Conservation (phyloP, 2,888 invertebrate species). For the Apocheima hispidaria region DNA sequence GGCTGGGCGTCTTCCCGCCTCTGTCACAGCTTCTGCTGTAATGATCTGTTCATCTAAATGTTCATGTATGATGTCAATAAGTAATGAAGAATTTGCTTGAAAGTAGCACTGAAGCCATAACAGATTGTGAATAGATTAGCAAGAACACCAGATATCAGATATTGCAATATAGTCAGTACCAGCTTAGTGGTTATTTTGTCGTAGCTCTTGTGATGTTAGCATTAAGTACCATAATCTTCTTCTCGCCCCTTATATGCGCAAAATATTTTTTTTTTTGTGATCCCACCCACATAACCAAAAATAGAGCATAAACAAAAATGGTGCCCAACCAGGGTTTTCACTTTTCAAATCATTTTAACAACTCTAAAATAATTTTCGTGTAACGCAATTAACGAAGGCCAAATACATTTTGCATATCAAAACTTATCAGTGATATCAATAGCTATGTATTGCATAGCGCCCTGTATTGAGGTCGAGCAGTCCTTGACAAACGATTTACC, state of each 20-base stretch:
- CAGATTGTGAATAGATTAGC: background rate
- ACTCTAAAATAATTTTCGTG: too few species aligned
- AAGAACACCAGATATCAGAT: background rate
- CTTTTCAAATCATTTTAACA: too few species aligned
- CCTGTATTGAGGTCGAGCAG: constrained; percentile 43
- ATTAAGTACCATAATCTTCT: background rate
- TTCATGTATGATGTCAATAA: background rate
- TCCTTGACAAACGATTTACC: constrained; percentile 47
- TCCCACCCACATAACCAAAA: background rate
- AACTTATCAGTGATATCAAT: constrained; percentile 19
- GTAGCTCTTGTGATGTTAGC: background rate
- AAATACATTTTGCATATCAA: constrained; percentile 10
- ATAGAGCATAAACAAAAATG: background rate
- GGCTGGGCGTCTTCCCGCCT: constrained; percentile 13
- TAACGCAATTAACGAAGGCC: constrained; percentile 3
- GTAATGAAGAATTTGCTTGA: background rate
- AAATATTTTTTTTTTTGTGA: background rate
- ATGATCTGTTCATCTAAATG: background rate
- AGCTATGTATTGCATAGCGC: constrained; percentile 3
- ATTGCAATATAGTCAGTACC: background rate
- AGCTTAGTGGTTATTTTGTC: background rate
- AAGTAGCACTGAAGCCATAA: background rate
- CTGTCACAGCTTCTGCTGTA: constrained; percentile 8
- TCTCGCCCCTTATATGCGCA: background rate
- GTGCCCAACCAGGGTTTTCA: background rate